Evolutionary conservation across 2,113 vertebrate genomes (phyloP).

Genomic region (Pandion haliaetus): DNA sequence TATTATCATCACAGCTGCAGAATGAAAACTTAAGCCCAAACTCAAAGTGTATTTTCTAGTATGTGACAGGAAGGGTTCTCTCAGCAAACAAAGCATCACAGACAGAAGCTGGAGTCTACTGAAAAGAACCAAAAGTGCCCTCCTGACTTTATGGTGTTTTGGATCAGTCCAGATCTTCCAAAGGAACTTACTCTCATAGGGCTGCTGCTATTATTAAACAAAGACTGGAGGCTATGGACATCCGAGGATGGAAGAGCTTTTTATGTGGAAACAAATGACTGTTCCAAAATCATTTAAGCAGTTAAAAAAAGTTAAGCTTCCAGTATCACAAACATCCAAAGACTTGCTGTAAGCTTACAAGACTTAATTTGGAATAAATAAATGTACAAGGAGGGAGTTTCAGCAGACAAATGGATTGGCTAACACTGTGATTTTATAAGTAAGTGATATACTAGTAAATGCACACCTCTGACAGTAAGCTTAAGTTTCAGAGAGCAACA

Average conservation of each 20-base stretch:
- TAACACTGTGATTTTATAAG: not conserved
- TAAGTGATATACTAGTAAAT: not conserved
- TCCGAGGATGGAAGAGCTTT: not conserved
- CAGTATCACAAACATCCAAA: not conserved
- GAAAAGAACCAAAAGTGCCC: not conserved
- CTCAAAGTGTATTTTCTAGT: not conserved
- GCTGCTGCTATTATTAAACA: not conserved
- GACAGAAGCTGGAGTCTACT: not conserved
- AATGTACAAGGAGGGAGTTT: not conserved
- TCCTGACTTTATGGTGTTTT: not conserved
- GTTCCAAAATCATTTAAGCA: not conserved
- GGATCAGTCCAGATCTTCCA: not conserved
- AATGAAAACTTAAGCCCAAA: not conserved
- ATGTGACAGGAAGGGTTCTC: not conserved
- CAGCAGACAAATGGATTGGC: not conserved
- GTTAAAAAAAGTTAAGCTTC: not conserved
- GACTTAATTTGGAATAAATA: not conserved
- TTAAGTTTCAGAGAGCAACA: not conserved
- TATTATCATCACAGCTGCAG: not conserved
- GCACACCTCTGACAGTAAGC: not conserved
- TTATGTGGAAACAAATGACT: not conserved
- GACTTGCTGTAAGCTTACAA: not conserved
- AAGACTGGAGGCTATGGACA: not conserved
- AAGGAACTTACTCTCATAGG: not conserved
- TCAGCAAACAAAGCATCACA: not conserved